These are phyloP conservation scores for Cyphomyrus plagiostoma DNA, from an alignment of 2,113 vertebrate genomes.

Conservation along the genomic window DNA sequence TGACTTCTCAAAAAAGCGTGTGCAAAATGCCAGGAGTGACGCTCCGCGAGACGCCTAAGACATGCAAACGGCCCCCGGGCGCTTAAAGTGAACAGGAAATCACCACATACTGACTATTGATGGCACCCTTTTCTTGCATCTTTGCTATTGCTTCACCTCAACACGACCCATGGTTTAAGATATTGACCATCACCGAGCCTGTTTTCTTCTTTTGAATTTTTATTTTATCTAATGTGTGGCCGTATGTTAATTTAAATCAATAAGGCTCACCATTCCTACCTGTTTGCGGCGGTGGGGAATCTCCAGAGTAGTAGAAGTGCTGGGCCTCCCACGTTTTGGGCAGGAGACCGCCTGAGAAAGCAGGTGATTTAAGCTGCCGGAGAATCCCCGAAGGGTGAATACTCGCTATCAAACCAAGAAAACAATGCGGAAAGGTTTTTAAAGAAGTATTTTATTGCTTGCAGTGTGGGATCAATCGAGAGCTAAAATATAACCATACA, in stretches of 20 bases:
- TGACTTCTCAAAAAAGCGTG: neutral
- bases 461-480: neutral
- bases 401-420: conserved; percentile 26
- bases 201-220: neutral
- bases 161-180: neutral
- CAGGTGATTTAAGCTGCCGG: conserved; percentile 28
- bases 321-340: conserved; percentile 29
- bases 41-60: neutral
- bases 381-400: conserved; percentile 38
- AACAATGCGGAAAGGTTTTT: neutral
- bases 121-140: neutral
- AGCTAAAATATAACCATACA: neutral
- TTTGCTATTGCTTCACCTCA: neutral
- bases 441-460: neutral
- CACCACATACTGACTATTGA: neutral
- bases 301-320: neutral
- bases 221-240: neutral
- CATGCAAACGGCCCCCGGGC: neutral
- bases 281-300: neutral
- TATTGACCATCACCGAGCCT: neutral
- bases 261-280: neutral
- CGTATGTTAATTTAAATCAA: neutral
- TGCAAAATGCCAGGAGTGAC: neutral
- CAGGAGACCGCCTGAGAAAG: conserved; percentile 29
- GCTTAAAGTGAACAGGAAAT: neutral